These are phyloP conservation scores for Eunapius fragilis DNA, from an alignment of 37 sponge, comb jelly and placozoan species.

Conservation along the genomic window DNA sequence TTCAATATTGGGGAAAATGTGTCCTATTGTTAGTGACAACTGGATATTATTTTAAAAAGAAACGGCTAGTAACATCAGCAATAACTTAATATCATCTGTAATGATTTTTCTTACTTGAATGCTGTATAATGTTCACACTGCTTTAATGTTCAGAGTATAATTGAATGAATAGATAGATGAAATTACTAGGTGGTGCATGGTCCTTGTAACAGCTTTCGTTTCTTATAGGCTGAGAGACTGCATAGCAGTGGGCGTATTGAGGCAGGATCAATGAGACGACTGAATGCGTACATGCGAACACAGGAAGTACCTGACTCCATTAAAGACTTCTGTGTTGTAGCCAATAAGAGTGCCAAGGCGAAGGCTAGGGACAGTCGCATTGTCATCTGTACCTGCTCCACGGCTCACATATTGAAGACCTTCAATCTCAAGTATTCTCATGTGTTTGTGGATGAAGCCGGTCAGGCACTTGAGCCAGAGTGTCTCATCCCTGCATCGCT, in stretches of 20 bases:
- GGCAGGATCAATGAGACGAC: constrained; percentile 57
- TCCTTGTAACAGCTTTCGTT: neutral
- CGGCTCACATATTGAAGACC: constrained; percentile 60
- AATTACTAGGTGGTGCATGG: no score
- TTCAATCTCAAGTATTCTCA: constrained; percentile 58
- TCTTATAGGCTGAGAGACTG: constrained; percentile 50
- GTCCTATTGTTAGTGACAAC: no score
- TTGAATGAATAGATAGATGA: no score
- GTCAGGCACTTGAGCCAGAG: constrained; percentile 87
- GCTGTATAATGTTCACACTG: neutral
- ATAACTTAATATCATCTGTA: no score
- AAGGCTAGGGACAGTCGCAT: constrained; percentile 44
- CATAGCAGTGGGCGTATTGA: constrained; percentile 12
- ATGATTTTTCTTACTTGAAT: no score
- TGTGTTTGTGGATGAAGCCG: constrained; percentile 86
- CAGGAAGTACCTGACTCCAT: constrained; percentile 35
- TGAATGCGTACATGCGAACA: constrained; percentile 71
- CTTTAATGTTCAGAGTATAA: no score
- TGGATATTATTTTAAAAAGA: no score
- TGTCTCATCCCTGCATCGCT: constrained; percentile 53
- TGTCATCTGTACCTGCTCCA: constrained; percentile 70
- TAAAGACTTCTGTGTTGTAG: constrained; percentile 35
- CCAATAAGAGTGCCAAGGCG: constrained; percentile 44
- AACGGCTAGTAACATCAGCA: no score
- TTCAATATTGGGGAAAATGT: no score